Conservation (phyloP, 2,113 vertebrate genomes). For the Hypomesus transpacificus region DNA sequence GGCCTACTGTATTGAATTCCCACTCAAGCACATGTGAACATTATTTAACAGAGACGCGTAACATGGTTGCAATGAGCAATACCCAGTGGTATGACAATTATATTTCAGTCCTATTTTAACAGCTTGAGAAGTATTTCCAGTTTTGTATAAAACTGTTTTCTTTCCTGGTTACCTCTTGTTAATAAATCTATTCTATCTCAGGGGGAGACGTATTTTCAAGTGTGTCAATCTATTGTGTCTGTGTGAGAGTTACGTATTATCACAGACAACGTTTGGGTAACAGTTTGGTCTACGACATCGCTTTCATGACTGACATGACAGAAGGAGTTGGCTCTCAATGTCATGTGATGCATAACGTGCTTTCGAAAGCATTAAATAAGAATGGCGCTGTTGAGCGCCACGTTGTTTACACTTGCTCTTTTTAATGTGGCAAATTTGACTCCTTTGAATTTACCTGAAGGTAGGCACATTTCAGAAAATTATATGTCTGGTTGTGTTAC, state of each 20-base stretch:
- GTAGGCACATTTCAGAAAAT: constrained; percentile 15
- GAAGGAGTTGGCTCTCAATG: too few species aligned
- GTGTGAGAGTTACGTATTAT: too few species aligned
- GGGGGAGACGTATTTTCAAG: constrained; percentile 77
- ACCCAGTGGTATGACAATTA: constrained; percentile 84
- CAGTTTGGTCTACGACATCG: too few species aligned
- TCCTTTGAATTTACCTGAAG: constrained; percentile 14
- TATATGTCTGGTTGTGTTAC: background rate
- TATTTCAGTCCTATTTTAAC: constrained; percentile 82
- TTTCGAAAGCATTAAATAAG: background rate
- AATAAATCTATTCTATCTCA: constrained; percentile 99
- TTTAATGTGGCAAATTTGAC: constrained; percentile 22
- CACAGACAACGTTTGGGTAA: too few species aligned
- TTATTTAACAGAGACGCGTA: constrained; percentile 64
- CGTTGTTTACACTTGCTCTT: background rate
- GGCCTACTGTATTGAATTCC: constrained; percentile 54
- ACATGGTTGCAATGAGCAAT: constrained; percentile 86
- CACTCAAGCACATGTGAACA: constrained; percentile 59
- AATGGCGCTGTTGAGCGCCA: constrained; percentile 23
- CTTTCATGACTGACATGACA: too few species aligned
- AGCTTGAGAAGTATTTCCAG: constrained; percentile 86
- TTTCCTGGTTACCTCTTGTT: constrained; percentile 99
- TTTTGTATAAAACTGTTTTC: constrained; percentile 87
- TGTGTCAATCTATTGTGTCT: constrained; percentile 20
- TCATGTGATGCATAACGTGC: too few species aligned